Evolutionary conservation across 2,797 vertebrate genomes (phyloP).

Genomic region (Hydrophis major): DNA sequence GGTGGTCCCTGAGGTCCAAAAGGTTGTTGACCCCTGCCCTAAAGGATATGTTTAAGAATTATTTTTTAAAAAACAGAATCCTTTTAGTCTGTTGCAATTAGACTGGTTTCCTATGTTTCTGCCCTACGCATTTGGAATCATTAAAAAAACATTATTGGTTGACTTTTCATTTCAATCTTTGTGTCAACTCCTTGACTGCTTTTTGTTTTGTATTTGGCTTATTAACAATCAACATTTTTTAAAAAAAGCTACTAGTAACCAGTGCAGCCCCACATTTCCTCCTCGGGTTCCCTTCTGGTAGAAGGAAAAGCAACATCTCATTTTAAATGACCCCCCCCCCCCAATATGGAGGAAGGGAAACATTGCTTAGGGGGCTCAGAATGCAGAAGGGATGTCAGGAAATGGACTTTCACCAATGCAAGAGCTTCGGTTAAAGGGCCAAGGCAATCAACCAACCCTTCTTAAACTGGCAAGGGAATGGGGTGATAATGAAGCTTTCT

Average conservation of each 20-base stretch:
- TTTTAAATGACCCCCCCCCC: no score
- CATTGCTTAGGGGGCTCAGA: no score
- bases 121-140: background rate
- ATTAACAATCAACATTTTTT: background rate
- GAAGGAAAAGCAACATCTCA: background rate
- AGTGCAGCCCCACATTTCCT: background rate
- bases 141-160: conserved; percentile 21
- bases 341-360: background rate
- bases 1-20: no score
- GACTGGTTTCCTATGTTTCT: background rate
- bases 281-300: no score
- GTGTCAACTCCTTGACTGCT: background rate
- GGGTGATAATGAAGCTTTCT: background rate
- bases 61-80: no score
- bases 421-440: background rate
- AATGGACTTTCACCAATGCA: background rate
- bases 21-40: no score
- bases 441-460: background rate
- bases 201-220: background rate
- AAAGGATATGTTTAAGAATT: no score
- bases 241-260: background rate
- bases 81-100: no score
- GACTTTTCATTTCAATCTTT: conserved; percentile 38
- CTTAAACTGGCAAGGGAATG: background rate
- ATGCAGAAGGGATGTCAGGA: no score